Evolutionary conservation across 2,888 invertebrate species (phyloP).

Genomic region (Adineta ricciae): DNA sequence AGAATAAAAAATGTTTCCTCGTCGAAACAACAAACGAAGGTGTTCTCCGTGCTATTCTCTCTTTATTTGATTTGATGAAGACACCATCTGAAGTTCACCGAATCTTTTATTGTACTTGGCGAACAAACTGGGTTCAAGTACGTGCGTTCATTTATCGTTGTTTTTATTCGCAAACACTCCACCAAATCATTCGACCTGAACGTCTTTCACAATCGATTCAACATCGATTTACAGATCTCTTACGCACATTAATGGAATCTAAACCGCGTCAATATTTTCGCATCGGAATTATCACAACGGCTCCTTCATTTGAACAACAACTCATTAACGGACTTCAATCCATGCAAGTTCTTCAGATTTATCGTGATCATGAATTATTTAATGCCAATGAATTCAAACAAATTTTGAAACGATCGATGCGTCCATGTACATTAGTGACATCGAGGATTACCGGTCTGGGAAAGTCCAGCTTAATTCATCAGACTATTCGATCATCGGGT

Average conservation of each 20-base stretch:
- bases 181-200: constrained; percentile 12
- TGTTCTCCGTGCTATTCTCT: background rate
- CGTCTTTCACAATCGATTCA: background rate
- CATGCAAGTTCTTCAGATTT: background rate
- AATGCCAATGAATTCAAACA: background rate
- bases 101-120: background rate
- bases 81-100: background rate
- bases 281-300: background rate
- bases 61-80: background rate
- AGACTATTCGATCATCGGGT: background rate
- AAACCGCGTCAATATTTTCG: background rate
- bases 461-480: background rate
- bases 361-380: background rate
- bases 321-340: background rate
- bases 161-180: background rate
- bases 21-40: constrained; percentile 3
- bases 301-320: background rate
- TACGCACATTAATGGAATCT: background rate
- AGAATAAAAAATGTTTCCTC: background rate
- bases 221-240: background rate
- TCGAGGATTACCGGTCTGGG: background rate
- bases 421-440: background rate
- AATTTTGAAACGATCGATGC: too few relatives aligned
- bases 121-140: background rate
- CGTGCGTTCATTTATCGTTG: background rate